These are phyloP conservation scores for Muntiacus muntjak DNA, from an alignment of 2,113 vertebrate species.

Conservation along the genomic window DNA sequence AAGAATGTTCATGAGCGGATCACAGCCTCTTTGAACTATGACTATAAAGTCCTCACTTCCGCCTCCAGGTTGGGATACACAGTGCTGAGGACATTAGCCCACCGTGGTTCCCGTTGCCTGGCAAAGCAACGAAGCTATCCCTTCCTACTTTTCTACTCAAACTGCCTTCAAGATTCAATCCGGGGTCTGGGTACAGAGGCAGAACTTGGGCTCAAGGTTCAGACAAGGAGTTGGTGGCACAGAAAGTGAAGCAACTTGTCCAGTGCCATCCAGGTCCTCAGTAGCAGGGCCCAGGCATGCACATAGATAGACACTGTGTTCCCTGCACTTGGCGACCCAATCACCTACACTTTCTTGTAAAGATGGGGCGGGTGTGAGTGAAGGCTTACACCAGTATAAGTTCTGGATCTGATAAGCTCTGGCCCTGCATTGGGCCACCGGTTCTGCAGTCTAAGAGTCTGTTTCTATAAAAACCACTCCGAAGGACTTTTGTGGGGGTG, in stretches of 20 bases:
- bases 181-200: neutral
- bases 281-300: neutral
- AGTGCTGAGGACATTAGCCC: neutral
- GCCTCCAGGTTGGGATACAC: neutral
- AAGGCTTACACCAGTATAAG: neutral
- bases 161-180: neutral
- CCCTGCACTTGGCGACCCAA: neutral
- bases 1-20: neutral
- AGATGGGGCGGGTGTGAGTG: neutral
- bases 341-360: neutral
- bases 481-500: neutral
- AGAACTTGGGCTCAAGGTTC: neutral
- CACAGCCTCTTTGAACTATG: neutral
- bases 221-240: neutral
- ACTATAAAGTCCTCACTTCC: neutral
- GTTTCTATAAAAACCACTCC: neutral
- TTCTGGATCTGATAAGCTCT: neutral
- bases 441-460: neutral
- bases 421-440: neutral
- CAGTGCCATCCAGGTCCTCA: neutral
- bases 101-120: neutral
- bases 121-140: neutral
- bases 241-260: neutral
- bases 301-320: neutral
- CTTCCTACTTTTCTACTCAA: neutral